Conservation (phyloP, 2,113 vertebrate species). For the Myotis davidii region DNA sequence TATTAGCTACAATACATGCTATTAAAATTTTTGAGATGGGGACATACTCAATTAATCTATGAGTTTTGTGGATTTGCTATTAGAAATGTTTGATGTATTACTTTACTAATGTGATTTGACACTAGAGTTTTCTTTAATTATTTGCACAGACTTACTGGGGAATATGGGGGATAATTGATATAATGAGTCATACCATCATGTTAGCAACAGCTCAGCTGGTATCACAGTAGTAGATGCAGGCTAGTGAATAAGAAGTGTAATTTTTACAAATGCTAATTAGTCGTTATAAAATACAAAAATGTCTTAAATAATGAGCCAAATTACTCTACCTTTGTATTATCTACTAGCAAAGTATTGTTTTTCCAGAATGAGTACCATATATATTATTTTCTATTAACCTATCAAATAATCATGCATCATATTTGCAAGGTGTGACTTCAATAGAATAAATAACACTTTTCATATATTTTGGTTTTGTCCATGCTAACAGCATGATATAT, state of each 20-base stretch:
- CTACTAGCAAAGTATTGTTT: background rate
- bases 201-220: background rate
- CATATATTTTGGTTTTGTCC: background rate
- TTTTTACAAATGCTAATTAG: background rate
- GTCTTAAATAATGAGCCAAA: background rate
- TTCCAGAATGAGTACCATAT: background rate
- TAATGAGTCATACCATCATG: background rate
- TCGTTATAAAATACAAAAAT: background rate
- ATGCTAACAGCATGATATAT: background rate
- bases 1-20: background rate
- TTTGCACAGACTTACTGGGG: constrained; percentile 19
- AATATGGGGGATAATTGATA: constrained; percentile 41
- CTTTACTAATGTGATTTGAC: constrained; percentile 65
- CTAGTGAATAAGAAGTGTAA: background rate
- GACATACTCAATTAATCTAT: background rate
- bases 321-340: background rate
- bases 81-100: constrained; percentile 49
- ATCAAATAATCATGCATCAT: background rate
- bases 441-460: background rate
- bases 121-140: constrained; percentile 49
- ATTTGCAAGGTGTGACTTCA: background rate
- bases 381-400: background rate
- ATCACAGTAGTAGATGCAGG: background rate
- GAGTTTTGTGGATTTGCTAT: background rate
- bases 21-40: background rate